Evolutionary conservation across 1,140 invertebrate genomes (phyloP), one percentile per base, ranked within the genome.

Genomic region (Drosophila quadrilineata): DNA sequence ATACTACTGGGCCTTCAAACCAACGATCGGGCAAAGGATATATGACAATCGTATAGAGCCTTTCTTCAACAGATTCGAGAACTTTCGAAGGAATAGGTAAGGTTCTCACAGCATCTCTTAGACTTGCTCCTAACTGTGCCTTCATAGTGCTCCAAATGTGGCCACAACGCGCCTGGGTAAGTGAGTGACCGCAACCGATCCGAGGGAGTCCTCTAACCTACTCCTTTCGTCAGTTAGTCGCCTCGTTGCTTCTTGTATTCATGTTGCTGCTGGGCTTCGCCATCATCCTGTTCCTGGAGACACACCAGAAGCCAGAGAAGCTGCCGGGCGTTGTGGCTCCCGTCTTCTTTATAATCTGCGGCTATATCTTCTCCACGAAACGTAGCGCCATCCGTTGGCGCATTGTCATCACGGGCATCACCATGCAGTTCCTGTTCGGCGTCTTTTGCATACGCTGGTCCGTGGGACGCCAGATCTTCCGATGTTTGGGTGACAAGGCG

Each of bases 341-440:
- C 0, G 41, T 91, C n/a, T 75, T 91, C 5, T 91, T 95, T 6
- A 68, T 93, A 9, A 14, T 80, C 2, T 72, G 91, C 4, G 92
- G 92, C 22, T 92, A 90, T 84, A 29, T 93, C 12, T 92, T 94
- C 75, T 93, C 94, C 21, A 91, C 93, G 58, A 88, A 94, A 72
- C 93, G 93, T 4, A 77, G 87, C 24, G 86, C 90, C 92, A 91
- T 96, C 1, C 90, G 92, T 29, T 98, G 96, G 96, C 91, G 93
- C 12, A 93, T 94, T 1, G 95, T 98, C 0, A 75, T 95, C 9
- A 94, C 93, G 85, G 98, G 97, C 0, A 87, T 98, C 2, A 91
- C 93, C 0, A 89, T 98, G 4, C 98, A 99, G 91, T 96, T 98
- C 76, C 38, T 94, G 0, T 93, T 99, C 58, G 98, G 96, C 0